Percentiles rank a stretch among this genome's conserved stretches.
Conservation (phyloP, 2,888 invertebrate genomes). For the Lamellibrachia columna region DNA sequence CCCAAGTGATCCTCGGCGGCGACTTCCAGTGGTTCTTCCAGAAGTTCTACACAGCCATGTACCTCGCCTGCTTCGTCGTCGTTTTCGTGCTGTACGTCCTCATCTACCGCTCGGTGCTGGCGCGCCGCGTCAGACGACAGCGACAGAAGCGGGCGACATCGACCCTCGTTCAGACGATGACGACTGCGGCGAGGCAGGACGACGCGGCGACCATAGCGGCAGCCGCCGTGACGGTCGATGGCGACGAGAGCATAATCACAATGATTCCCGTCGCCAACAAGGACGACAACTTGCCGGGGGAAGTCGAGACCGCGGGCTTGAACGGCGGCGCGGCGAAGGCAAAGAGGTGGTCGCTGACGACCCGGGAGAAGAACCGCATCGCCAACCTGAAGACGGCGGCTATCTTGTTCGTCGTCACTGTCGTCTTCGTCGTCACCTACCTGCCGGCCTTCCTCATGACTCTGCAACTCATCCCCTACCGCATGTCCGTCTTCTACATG, state of each 20-base stretch:
- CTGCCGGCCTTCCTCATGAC: slow-evolving; percentile 61
- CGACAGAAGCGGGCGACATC: slow-evolving; percentile 39
- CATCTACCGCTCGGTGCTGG: slow-evolving; percentile 58
- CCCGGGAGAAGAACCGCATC: slow-evolving; percentile 41
- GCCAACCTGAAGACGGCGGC: slow-evolving; percentile 62
- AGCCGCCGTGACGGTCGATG: not conserved
- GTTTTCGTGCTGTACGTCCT: slow-evolving; percentile 61
- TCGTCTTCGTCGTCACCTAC: slow-evolving; percentile 62
- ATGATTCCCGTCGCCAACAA: slow-evolving; percentile 17
- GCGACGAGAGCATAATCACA: slow-evolving; percentile 11
- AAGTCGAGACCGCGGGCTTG: slow-evolving; percentile 13
- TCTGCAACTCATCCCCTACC: slow-evolving; percentile 44
- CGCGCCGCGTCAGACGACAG: slow-evolving; percentile 39
- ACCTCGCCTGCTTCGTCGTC: slow-evolving; percentile 57
- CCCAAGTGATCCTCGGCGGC: slow-evolving; percentile 44
- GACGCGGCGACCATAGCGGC: not conserved
- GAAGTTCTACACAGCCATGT: slow-evolving; percentile 58
- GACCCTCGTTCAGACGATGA: slow-evolving; percentile 30
- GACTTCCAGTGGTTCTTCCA: slow-evolving; percentile 53
- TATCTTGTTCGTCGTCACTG: slow-evolving; percentile 63
- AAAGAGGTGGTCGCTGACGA: slow-evolving; percentile 40
- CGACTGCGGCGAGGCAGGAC: slow-evolving; percentile 22
- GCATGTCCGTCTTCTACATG: slow-evolving; percentile 61
- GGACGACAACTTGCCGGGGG: not conserved
- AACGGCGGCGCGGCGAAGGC: slow-evolving; percentile 45